phyloP scores from a whole-genome alignment of 1,140 invertebrate species.

The Micrasema minimum region DNA sequence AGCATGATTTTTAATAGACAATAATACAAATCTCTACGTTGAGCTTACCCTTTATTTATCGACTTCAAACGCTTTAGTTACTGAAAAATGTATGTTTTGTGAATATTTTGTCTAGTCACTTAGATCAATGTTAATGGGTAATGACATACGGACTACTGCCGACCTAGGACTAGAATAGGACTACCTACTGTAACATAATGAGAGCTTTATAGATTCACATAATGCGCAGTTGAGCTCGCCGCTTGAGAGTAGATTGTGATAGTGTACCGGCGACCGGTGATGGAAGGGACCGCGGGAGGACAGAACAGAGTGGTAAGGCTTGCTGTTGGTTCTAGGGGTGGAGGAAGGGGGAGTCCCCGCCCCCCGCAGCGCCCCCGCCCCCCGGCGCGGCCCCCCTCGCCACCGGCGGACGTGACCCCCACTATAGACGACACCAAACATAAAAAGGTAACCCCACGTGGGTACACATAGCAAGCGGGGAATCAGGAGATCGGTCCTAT shows the following conservation, averaged over 20 bases:
- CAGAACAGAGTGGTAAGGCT: neutral
- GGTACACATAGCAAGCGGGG: neutral
- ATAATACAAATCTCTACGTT: neutral
- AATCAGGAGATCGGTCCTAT: no score
- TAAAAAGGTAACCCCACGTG: conserved; percentile 46
- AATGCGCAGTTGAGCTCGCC: conserved; percentile 2
- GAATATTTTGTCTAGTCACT: conserved; percentile 10
- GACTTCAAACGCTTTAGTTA: neutral
- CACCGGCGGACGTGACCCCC: conserved; percentile 58
- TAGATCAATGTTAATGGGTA: conserved; percentile 11
- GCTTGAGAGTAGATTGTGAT: conserved; percentile 11
- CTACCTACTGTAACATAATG: conserved; percentile 7
- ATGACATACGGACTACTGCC: neutral
- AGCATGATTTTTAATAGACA: conserved; percentile 11
- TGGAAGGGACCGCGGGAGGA: no score
- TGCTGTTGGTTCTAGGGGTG: conserved; percentile 51
- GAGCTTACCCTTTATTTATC: no score
- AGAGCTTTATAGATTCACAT: conserved; percentile 31
- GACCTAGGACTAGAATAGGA: conserved; percentile 5
- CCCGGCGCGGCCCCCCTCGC: conserved; percentile 53
- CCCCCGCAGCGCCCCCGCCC: conserved; percentile 55
- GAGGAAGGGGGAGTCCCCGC: conserved; percentile 51
- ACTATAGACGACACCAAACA: conserved; percentile 57
- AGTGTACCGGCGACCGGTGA: no score
- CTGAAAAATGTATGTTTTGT: conserved; percentile 16